These are phyloP conservation scores for Petrocephalus sullivani DNA, from an alignment of 2,797 vertebrate genomes.

Conservation along the genomic window DNA sequence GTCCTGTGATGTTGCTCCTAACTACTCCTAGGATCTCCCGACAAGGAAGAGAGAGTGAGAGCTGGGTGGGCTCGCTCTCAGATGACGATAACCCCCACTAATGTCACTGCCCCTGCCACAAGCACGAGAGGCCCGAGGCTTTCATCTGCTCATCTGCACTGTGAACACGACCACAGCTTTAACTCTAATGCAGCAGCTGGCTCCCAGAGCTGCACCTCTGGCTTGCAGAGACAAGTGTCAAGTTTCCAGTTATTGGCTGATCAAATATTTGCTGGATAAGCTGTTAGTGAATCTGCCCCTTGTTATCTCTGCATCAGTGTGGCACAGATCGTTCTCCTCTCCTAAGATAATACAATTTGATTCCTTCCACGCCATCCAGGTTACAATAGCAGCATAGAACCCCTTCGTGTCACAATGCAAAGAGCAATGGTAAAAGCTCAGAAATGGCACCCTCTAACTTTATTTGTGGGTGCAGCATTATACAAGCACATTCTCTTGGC, in stretches of 20 bases:
- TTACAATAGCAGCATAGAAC: not conserved
- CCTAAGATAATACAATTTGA: not conserved
- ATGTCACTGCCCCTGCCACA: not conserved
- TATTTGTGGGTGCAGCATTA: slow-evolving; percentile 5
- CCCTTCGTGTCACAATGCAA: not conserved
- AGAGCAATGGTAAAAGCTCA: not conserved
- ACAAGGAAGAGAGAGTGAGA: not conserved
- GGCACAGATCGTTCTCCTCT: not conserved
- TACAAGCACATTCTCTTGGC: not conserved
- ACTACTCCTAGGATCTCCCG: not conserved
- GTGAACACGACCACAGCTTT: not conserved
- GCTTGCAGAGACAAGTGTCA: not conserved
- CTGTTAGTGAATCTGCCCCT: not conserved
- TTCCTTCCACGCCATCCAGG: not conserved
- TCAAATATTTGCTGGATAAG: not conserved
- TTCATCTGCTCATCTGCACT: not conserved
- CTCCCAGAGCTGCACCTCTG: not conserved
- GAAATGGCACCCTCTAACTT: not conserved
- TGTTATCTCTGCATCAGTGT: not conserved
- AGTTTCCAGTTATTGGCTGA: not conserved
- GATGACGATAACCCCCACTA: not conserved
- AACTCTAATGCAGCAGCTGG: not conserved
- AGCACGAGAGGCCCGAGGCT: not conserved
- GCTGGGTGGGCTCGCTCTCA: not conserved
- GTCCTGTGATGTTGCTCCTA: not conserved